phyloP scores from a whole-genome alignment of 1,140 invertebrate genomes.

The Aplysia californica region DNA sequence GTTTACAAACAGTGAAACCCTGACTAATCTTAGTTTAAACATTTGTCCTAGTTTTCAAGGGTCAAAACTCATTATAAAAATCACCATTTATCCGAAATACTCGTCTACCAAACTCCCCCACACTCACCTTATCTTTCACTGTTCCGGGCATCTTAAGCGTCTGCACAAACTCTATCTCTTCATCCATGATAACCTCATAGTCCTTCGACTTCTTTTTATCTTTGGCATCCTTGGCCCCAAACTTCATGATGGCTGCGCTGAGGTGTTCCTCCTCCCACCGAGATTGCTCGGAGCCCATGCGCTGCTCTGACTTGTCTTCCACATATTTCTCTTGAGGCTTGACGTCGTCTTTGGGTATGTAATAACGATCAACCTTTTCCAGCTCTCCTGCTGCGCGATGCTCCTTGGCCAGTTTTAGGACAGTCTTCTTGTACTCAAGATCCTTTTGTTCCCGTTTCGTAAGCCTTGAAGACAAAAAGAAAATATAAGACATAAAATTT shows the following conservation, averaged over 20 bases:
- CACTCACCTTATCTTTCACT: conserved; percentile 66
- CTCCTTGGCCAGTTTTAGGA: conserved; percentile 92
- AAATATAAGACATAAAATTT: neutral
- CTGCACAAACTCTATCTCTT: conserved; percentile 97
- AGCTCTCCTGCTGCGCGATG: conserved; percentile 93
- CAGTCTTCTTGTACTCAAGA: conserved; percentile 89
- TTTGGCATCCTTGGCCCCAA: conserved; percentile 92
- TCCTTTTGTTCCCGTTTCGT: conserved; percentile 88
- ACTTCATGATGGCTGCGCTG: conserved; percentile 89
- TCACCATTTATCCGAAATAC: too few relatives aligned
- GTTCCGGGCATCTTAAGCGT: conserved; percentile 90
- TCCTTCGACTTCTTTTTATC: conserved; percentile 74
- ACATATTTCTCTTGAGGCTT: conserved; percentile 78
- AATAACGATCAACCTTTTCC: conserved; percentile 92
- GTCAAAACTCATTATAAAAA: too few relatives aligned
- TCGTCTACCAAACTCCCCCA: too few relatives aligned
- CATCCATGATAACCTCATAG: conserved; percentile 94
- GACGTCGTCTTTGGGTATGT: conserved; percentile 84
- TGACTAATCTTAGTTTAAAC: too few relatives aligned
- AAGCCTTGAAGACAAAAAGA: conserved; percentile 70
- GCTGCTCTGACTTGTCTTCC: conserved; percentile 90
- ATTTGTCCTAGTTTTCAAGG: too few relatives aligned
- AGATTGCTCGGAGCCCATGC: conserved; percentile 91
- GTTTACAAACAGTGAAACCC: too few relatives aligned
- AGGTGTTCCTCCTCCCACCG: conserved; percentile 99